Evolutionary conservation across 2,113 vertebrate species (phyloP).

Genomic region (Corvus cornix): DNA sequence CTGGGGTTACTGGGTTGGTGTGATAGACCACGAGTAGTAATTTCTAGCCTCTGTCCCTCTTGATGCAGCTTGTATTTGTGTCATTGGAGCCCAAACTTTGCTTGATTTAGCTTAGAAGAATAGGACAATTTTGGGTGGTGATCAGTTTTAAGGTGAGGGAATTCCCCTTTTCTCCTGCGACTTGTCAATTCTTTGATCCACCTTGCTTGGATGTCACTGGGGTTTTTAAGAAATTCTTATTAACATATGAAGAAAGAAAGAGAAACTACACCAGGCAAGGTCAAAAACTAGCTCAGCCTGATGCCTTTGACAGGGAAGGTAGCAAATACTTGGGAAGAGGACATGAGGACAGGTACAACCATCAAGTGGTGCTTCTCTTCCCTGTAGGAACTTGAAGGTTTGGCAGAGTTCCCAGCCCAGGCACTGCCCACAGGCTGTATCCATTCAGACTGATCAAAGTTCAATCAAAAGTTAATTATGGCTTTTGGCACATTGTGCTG

Average conservation of each 20-base stretch:
- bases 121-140: neutral
- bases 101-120: neutral
- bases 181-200: neutral
- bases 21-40: rapidly evolving
- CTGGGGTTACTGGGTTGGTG: neutral
- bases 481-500: neutral
- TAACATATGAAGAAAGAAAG: neutral
- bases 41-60: neutral
- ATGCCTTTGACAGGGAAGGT: neutral
- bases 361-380: neutral
- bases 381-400: neutral
- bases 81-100: rapidly evolving
- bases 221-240: neutral
- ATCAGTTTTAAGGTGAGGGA: neutral
- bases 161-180: neutral
- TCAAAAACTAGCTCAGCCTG: neutral
- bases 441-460: conserved; percentile 41
- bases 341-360: neutral
- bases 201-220: rapidly evolving
- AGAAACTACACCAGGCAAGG: neutral
- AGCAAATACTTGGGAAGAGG: neutral
- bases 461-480: neutral
- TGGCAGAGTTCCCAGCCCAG: conserved; percentile 7
- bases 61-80: rapidly evolving
- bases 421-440: neutral